Percentiles rank a stretch among this genome's conserved stretches.
Evolutionary conservation across 2,888 invertebrate species (phyloP).

Genomic region (Danaus chrysippus): DNA sequence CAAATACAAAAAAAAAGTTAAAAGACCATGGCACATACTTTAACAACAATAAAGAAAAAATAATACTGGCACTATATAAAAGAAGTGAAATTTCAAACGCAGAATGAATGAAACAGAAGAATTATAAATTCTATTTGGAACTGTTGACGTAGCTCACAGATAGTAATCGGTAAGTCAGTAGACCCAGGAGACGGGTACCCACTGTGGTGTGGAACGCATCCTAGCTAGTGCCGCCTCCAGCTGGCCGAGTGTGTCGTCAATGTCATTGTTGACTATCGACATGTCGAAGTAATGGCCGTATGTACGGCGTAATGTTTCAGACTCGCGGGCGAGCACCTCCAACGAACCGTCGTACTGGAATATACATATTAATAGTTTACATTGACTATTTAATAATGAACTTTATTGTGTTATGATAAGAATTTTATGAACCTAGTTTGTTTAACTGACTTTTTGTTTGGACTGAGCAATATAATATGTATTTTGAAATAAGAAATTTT

Average conservation of each 20-base stretch:
- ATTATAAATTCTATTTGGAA: too few relatives aligned
- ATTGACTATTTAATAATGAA: too few relatives aligned
- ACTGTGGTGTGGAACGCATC: constrained; percentile 94
- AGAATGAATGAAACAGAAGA: too few relatives aligned
- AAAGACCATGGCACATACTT: background rate
- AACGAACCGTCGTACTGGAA: constrained; percentile 97
- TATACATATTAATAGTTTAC: background rate
- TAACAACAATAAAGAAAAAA: background rate
- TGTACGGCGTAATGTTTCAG: constrained; percentile 96
- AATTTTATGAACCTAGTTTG: too few relatives aligned
- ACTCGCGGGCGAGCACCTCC: constrained; percentile 96
- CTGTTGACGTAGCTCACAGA: constrained; percentile 22
- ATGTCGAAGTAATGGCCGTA: constrained; percentile 99
- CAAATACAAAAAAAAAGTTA: background rate
- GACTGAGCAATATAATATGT: background rate
- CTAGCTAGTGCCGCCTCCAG: constrained; percentile 94
- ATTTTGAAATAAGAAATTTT: too few relatives aligned
- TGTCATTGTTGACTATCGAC: constrained; percentile 99
- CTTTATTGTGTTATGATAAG: too few relatives aligned
- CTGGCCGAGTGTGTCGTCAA: constrained; percentile 97
- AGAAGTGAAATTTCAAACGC: constrained; percentile 3
- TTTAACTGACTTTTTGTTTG: background rate
- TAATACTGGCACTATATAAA: constrained; percentile 17
- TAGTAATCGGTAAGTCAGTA: constrained; percentile 82
- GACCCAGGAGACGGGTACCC: constrained; percentile 99